Conservation (phyloP, 2,113 vertebrate species). For the Lonchura striata region DNA sequence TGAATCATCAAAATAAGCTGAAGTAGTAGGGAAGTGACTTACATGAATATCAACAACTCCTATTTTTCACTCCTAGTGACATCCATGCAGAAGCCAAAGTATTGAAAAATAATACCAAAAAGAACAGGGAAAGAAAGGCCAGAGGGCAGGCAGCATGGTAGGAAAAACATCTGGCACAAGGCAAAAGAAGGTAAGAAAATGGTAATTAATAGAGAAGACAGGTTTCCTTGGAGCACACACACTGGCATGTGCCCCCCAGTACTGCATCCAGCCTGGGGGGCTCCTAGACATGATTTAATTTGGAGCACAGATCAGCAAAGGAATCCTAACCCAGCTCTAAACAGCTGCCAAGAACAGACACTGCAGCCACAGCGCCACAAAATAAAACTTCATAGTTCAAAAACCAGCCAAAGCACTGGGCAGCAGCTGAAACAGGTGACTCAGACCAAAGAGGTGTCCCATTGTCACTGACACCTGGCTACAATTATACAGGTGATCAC, state of each 20-base stretch:
- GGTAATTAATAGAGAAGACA: background rate
- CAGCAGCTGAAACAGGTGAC: background rate
- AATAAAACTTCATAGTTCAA: background rate
- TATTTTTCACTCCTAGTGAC: background rate
- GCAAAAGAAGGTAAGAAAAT: background rate
- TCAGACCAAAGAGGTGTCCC: background rate
- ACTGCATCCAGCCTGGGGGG: background rate
- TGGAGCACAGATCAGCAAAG: background rate
- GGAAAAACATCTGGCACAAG: background rate
- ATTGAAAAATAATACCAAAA: background rate
- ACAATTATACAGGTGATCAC: background rate
- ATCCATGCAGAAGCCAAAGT: background rate
- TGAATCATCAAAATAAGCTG: constrained; percentile 41
- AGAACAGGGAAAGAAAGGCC: background rate
- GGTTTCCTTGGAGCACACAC: background rate
- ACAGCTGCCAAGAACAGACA: background rate
- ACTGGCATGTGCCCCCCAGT: accelerated
- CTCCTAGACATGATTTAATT: background rate
- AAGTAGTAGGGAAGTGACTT: constrained; percentile 8
- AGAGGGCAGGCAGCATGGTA: background rate
- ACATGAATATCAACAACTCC: background rate
- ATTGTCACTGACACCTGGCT: background rate
- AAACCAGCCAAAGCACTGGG: background rate
- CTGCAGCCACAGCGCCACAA: background rate
- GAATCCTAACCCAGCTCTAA: background rate